A percentile compares a stretch with the other conserved stretches of the same genome.
phyloP scores from a whole-genome alignment of 2,888 invertebrate species.

The Itoplectis maculator region DNA sequence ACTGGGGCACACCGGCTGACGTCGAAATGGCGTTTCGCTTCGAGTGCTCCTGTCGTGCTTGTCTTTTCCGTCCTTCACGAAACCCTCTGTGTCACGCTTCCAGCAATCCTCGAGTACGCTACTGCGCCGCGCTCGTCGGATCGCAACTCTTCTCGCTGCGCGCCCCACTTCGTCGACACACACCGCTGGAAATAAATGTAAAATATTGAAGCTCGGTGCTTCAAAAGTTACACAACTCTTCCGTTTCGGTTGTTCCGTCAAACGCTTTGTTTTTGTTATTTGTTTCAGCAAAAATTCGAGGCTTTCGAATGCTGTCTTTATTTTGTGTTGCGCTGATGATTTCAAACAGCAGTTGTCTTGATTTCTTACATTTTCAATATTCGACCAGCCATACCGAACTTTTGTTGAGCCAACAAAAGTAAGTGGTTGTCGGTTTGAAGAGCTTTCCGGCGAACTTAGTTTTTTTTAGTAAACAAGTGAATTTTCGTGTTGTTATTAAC shows the following conservation, averaged over 20 bases:
- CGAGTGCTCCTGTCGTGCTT: constrained; percentile 42
- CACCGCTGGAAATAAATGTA: neutral
- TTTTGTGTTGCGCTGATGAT: neutral
- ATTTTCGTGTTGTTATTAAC: too few species aligned
- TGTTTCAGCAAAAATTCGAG: neutral
- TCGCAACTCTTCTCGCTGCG: neutral
- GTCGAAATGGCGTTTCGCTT: constrained; percentile 57
- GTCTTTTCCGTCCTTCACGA: constrained; percentile 29
- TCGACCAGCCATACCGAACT: neutral
- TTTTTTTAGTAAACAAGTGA: too few species aligned
- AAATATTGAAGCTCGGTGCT: too few species aligned
- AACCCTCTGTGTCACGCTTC: neutral
- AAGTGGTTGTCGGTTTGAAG: too few species aligned
- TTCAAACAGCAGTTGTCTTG: neutral
- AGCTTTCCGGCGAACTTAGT: too few species aligned
- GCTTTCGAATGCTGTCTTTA: too few species aligned
- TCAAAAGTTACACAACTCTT: neutral
- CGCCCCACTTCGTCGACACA: neutral
- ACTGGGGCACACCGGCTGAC: constrained; percentile 35
- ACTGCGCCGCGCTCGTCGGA: neutral
- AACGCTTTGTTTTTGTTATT: neutral
- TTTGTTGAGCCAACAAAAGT: too few species aligned
- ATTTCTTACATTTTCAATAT: neutral
- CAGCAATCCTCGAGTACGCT: neutral
- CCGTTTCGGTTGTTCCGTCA: neutral